A percentile compares a stretch with the other conserved stretches of the same genome.
Evolutionary conservation across 37 sponge, comb jelly and placozoan genomes (phyloP).

Genomic region (Spongia lamella): DNA sequence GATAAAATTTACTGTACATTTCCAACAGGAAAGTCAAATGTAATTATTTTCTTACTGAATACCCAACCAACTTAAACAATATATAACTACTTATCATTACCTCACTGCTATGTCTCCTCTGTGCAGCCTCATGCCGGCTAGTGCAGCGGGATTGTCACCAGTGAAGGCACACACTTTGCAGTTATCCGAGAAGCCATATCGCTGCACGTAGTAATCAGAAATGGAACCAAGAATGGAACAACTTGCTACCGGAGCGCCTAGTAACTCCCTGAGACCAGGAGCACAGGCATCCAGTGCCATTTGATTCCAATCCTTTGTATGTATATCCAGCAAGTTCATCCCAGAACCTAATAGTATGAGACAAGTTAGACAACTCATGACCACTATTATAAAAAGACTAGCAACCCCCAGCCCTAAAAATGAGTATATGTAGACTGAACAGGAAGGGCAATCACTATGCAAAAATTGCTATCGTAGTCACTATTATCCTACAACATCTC

Average conservation of each 20-base stretch:
- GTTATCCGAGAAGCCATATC: constrained; percentile 72
- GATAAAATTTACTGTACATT: no score
- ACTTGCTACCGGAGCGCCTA: constrained; percentile 73
- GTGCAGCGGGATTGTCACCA: constrained; percentile 92
- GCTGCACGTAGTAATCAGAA: constrained; percentile 66
- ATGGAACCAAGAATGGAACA: constrained; percentile 50
- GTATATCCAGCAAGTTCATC: constrained; percentile 93
- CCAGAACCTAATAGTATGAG: constrained; percentile 92
- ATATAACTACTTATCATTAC: no score
- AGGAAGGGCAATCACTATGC: no score
- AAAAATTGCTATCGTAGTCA: no score
- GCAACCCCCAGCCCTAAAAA: constrained; percentile 1
- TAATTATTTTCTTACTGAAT: no score
- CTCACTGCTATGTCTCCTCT: constrained; percentile 85
- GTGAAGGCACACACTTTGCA: constrained; percentile 85
- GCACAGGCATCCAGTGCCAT: constrained; percentile 72
- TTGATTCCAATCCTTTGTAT: constrained; percentile 72
- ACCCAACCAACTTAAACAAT: no score
- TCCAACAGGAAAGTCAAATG: no score
- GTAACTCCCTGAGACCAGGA: constrained; percentile 33
- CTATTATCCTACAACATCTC: no score
- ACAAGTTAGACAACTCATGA: not conserved
- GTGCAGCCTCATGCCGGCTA: constrained; percentile 82
- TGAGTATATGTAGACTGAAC: not conserved
- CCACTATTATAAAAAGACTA: not conserved